Base-by-base conservation (phyloP, 30 jellyfish, hydroid and myxozoan genomes). In the Calvadosia cruxmelitensis region DNA sequence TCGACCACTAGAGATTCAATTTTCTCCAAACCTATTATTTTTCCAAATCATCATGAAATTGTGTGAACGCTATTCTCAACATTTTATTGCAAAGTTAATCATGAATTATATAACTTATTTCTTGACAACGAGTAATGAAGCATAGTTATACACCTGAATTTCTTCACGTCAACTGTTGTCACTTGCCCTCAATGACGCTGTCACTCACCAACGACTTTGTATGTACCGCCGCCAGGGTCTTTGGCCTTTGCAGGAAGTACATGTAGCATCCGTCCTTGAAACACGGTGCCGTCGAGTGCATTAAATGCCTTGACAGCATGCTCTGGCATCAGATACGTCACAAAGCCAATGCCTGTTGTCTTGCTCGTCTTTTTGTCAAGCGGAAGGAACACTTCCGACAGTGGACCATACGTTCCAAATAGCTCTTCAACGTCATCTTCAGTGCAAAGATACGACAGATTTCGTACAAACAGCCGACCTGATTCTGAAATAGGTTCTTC, bases 241-340 rank as follows among this genome's bases (percentile, higher is more conserved):
- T 87, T 77, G 5, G 93, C 69, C 35, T 72, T 76, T 20, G 95
- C 99, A 1, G 99, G 96, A 69, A 92, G 34, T n/a, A 92, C 30
- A 72, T 83, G 99, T 51, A 92, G 66, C 52, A 92, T 27, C 13
- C 99, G 84, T 0, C 99, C 99, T 72, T 82, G 94, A 77, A 92
- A 92, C 20, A 78, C 76, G 10, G 65, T 65, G 0, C 99, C 95
- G 50, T 92, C 95, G 53, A 92, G 31, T 13, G 52, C 86, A 71
- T 77, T 70, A 63, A 75, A 68, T 20, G 99, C 99, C 26, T 50
- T 64, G 24, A 92, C 95, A 1, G 95, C 95, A 66, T 92, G 94
- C 65, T 83, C 95, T 26, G 99, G 96, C 89, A 82, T 71, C 84
- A 82, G 78, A 68, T 77, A 92, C 13, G 99, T 92, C 13, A 92